These are phyloP conservation scores for Uropsilus gracilis DNA, from an alignment of 2,113 vertebrate species.

Conservation along the genomic window DNA sequence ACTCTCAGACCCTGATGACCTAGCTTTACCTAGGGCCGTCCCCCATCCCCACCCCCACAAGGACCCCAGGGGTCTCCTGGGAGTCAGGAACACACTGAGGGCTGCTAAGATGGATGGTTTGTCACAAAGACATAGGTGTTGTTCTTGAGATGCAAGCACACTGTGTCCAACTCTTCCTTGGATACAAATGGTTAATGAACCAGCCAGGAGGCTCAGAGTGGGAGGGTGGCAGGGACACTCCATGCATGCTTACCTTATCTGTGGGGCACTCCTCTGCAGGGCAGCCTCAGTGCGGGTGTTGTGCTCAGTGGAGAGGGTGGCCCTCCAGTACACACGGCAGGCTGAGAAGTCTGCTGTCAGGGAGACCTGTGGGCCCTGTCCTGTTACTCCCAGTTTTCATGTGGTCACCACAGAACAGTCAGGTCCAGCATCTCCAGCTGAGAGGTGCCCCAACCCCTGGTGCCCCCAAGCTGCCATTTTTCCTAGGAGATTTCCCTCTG, in stretches of 20 bases:
- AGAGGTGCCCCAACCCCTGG: too few species aligned
- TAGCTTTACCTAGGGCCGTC: too few species aligned
- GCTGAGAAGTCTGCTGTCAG: conserved; percentile 87
- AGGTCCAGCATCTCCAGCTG: too few species aligned
- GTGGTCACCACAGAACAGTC: background rate
- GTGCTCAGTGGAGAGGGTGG: conserved; percentile 68
- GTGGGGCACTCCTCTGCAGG: conserved; percentile 83
- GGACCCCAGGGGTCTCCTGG: background rate
- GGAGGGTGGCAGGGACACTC: background rate
- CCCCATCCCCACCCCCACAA: background rate
- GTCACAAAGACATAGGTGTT: too few species aligned
- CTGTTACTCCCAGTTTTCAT: background rate
- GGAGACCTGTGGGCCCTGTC: conserved; percentile 84
- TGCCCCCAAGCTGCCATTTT: too few species aligned
- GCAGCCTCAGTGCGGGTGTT: conserved; percentile 76
- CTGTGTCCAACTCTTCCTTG: too few species aligned
- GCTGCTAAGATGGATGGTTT: too few species aligned
- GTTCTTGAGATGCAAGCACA: too few species aligned
- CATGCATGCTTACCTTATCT: conserved; percentile 85
- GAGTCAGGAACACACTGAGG: background rate
- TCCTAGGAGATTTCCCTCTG: too few species aligned
- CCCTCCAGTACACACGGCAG: conserved; percentile 90
- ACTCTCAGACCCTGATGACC: too few species aligned
- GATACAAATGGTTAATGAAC: too few species aligned
- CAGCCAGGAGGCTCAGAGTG: background rate